Evolutionary conservation across 2,888 invertebrate species (phyloP).

Genomic region (Tortricodes alternella): DNA sequence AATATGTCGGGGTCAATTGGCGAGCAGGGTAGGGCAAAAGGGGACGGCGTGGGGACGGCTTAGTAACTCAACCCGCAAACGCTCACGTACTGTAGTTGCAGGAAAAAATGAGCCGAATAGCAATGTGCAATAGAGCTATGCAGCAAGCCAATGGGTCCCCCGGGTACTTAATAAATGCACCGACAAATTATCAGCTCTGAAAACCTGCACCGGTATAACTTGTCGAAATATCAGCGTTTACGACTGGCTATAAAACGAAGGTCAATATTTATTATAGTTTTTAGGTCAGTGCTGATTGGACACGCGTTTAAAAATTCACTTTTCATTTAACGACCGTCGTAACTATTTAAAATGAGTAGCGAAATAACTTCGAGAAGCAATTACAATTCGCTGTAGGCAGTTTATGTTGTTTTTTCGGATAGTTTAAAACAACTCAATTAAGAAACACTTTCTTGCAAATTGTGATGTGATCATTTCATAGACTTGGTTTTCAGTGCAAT

Average conservation of each 20-base stretch:
- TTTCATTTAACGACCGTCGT: slow-evolving; percentile 12
- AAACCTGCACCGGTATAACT: slow-evolving; percentile 1
- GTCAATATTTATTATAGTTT: slow-evolving; percentile 25
- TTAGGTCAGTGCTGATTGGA: slow-evolving; percentile 20
- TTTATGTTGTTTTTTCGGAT: neutral
- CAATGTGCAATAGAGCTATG: neutral
- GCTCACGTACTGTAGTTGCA: neutral
- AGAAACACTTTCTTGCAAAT: neutral
- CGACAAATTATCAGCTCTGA: neutral
- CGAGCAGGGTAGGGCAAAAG: neutral
- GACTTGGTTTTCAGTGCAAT: neutral
- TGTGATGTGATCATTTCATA: neutral
- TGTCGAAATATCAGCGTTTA: slow-evolving; percentile 10
- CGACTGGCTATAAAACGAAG: slow-evolving; percentile 13
- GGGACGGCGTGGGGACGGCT: slow-evolving; percentile 1
- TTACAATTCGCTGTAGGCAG: neutral
- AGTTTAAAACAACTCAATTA: neutral
- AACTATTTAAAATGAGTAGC: neutral
- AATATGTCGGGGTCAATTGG: slow-evolving; percentile 31
- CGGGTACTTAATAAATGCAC: neutral
- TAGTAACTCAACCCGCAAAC: neutral
- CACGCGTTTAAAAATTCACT: slow-evolving; percentile 14
- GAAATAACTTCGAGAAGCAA: neutral
- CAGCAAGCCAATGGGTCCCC: neutral
- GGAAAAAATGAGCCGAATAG: neutral